phyloP scores from a whole-genome alignment of 2,113 vertebrate genomes.

The Hucho hucho region DNA sequence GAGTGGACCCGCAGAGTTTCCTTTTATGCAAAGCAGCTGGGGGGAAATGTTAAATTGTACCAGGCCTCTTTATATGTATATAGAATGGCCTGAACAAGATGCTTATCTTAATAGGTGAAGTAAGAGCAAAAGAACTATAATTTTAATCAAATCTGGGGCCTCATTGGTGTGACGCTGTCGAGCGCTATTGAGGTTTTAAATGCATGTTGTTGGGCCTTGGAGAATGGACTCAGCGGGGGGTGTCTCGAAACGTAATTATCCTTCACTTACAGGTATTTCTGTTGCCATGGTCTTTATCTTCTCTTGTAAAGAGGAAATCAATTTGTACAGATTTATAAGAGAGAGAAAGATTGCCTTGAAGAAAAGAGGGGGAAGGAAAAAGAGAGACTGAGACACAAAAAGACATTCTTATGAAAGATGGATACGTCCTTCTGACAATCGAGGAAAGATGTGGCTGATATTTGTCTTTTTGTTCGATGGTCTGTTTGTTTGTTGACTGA shows the following conservation, averaged over 20 bases:
- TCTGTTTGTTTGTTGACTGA: not conserved
- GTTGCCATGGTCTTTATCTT: slow-evolving; percentile 75
- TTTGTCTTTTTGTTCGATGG: not conserved
- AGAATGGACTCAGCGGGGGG: slow-evolving; percentile 70
- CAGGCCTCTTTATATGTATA: slow-evolving; percentile 60
- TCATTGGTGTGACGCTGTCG: slow-evolving; percentile 56
- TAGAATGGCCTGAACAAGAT: slow-evolving; percentile 64
- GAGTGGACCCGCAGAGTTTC: slow-evolving; percentile 47
- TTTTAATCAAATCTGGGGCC: slow-evolving; percentile 77
- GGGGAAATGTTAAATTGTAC: slow-evolving; percentile 65
- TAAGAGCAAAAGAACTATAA: slow-evolving; percentile 70
- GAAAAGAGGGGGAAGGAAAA: slow-evolving; percentile 8
- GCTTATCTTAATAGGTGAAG: slow-evolving; percentile 77
- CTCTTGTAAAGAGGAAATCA: slow-evolving; percentile 75
- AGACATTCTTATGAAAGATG: slow-evolving; percentile 26
- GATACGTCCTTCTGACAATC: slow-evolving; percentile 25
- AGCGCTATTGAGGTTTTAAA: slow-evolving; percentile 71
- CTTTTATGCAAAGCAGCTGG: slow-evolving; percentile 67
- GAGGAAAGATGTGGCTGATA: not conserved
- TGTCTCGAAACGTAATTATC: slow-evolving; percentile 72
- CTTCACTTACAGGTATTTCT: slow-evolving; percentile 80
- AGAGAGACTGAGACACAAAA: not conserved
- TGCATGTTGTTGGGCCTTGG: slow-evolving; percentile 68
- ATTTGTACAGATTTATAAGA: slow-evolving; percentile 77
- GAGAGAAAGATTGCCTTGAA: slow-evolving; percentile 50